These are phyloP conservation scores for Cylindroiulus punctatus DNA, from an alignment of 2,888 invertebrate genomes.

Conservation along the genomic window DNA sequence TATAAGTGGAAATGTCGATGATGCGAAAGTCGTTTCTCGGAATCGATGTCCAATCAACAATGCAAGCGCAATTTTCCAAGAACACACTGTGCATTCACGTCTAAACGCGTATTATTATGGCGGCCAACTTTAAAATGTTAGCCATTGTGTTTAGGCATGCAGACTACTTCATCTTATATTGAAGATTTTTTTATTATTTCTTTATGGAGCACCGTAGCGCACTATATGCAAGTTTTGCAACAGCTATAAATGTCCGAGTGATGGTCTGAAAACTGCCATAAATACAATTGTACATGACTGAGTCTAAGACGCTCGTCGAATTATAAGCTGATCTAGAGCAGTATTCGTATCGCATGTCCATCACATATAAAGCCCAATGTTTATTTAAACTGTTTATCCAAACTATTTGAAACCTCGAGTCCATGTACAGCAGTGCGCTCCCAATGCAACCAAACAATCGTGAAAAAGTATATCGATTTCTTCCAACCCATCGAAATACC, in stretches of 20 bases:
- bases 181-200: no score
- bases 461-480: neutral
- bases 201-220: no score
- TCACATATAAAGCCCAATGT: conserved; percentile 4
- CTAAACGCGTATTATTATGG: neutral
- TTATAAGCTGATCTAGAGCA: neutral
- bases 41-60: neutral
- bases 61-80: neutral
- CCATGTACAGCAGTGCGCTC: no score
- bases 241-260: no score
- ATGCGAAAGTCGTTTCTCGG: neutral
- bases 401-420: neutral
- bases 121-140: neutral
- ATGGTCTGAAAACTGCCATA: no score
- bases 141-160: no score
- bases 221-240: neutral
- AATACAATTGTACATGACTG: neutral
- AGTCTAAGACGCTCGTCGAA: neutral
- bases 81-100: neutral
- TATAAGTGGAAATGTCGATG: conserved; percentile 1
- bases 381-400: conserved; percentile 16
- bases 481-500: neutral
- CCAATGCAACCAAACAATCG: neutral
- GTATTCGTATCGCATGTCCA: neutral
- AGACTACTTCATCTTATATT: no score